Evolutionary conservation across 2,888 invertebrate species (phyloP).

Genomic region (Rhyacophila evoluta): DNA sequence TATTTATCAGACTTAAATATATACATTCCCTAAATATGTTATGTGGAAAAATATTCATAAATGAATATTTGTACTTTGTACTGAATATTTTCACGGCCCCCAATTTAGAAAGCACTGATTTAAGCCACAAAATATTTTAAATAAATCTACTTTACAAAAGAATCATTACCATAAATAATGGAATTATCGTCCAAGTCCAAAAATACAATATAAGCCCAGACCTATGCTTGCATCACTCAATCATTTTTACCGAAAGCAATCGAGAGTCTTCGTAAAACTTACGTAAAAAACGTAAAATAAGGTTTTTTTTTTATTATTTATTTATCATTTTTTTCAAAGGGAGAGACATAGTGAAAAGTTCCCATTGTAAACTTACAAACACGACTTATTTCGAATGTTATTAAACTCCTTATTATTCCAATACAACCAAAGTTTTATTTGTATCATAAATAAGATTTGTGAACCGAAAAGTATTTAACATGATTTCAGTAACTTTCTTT

Average conservation of each 20-base stretch:
- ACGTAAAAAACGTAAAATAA: not conserved
- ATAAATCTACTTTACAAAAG: not conserved
- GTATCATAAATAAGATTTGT: no score
- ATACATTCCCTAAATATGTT: no score
- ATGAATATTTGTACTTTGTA: no score
- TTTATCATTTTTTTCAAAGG: not conserved
- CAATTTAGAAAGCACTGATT: not conserved
- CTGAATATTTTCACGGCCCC: not conserved
- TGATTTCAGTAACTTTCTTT: no score
- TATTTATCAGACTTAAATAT: no score
- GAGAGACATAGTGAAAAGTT: no score
- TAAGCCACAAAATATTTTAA: not conserved
- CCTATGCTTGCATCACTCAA: not conserved
- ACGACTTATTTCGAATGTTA: no score
- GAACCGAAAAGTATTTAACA: no score
- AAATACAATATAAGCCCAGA: not conserved
- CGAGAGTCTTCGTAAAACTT: not conserved
- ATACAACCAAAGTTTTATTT: no score
- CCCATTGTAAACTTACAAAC: no score
- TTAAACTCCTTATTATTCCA: no score
- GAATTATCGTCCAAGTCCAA: not conserved
- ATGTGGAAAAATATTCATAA: no score
- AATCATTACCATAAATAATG: not conserved
- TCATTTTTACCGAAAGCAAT: conserved; percentile 5
- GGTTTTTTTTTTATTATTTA: not conserved